Base-by-base conservation (phyloP, 2,113 vertebrate genomes). In the Chloropsis cyanopogon region DNA sequence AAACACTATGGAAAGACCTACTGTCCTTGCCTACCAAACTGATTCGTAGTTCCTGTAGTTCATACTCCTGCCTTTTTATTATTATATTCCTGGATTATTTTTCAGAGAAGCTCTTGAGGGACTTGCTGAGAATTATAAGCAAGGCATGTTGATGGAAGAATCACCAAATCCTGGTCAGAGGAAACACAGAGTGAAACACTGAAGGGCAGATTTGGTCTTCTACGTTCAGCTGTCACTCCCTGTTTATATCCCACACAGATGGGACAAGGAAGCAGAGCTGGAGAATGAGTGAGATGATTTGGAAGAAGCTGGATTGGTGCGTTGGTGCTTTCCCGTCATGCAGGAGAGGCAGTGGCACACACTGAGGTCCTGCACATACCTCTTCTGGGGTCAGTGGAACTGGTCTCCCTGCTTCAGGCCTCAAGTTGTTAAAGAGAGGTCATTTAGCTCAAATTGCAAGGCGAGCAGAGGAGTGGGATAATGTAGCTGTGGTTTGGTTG, bases 331-430 rank as follows among this genome's bases (percentile, higher is more conserved):
- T 70, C 25, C 39, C 6, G 1, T 63, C 41, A 8, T 3, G 9
- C 37, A 46, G 56, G n/a, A 84, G 37, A 64, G 28, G 29, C n/a
- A 68, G 69, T 0, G 0, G 35, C 49, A 63, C 0, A 0, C 44
- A 10, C n/a, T 35, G 26, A 16, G 0, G 10, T 87, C 65, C 61
- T 41, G 15, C 73, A 17, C 1, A 7, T 60, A 5, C n/a, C 50
- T 61, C 61, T n/a, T 10, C 6, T 69, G 59, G 33, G 79, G 42
- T 82, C 71, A 35, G 0, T 20, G 28, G 66, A n/a, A 68, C 41
- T 53, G 24, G 20, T 60, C 13, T 71, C 72, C 57, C 61, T 75
- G 65, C 65, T 53, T 49, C 0, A 1, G 77, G 65, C 52, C 60
- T 73, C 83, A 75, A 7, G 60, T 42, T 84, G 54, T 69, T 77